A percentile compares a stretch with the other conserved stretches of the same genome.
phyloP scores from a whole-genome alignment of 2,888 invertebrate species.

The Drosophila mimica region DNA sequence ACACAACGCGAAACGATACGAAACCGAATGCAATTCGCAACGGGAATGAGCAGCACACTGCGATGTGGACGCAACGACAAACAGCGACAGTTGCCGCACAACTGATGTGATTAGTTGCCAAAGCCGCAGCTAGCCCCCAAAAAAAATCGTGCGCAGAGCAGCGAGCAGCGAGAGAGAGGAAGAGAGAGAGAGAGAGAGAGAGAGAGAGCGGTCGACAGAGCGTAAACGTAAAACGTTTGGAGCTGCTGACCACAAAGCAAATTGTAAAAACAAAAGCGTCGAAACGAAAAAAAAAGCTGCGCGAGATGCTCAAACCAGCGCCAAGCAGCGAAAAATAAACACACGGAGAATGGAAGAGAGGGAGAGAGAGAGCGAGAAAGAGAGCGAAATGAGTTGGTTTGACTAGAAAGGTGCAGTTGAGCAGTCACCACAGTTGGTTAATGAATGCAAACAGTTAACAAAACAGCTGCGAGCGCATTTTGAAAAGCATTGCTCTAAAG shows the following conservation, averaged over 20 bases:
- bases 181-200: conserved; percentile 10
- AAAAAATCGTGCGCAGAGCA: conserved; percentile 11
- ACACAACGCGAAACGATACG: conserved; percentile 15
- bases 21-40: conserved; percentile 18
- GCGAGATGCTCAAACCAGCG: conserved; percentile 40
- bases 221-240: conserved; percentile 29
- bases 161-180: not conserved
- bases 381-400: not conserved
- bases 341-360: not conserved
- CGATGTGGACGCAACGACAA: conserved; percentile 39
- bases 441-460: conserved; percentile 23
- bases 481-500: conserved; percentile 6
- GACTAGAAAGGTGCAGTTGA: conserved; percentile 27
- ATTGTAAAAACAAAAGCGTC: conserved; percentile 40
- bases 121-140: conserved; percentile 30
- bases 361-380: not conserved
- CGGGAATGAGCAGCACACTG: conserved; percentile 38
- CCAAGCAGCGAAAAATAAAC: not conserved
- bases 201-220: conserved; percentile 12
- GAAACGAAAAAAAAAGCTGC: conserved; percentile 32
- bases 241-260: conserved; percentile 52
- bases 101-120: conserved; percentile 59
- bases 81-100: conserved; percentile 76
- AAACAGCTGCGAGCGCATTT: conserved; percentile 33
- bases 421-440: conserved; percentile 11